These are phyloP conservation scores for Acronicta aceris DNA, from an alignment of 2,888 invertebrate species.

Conservation along the genomic window DNA sequence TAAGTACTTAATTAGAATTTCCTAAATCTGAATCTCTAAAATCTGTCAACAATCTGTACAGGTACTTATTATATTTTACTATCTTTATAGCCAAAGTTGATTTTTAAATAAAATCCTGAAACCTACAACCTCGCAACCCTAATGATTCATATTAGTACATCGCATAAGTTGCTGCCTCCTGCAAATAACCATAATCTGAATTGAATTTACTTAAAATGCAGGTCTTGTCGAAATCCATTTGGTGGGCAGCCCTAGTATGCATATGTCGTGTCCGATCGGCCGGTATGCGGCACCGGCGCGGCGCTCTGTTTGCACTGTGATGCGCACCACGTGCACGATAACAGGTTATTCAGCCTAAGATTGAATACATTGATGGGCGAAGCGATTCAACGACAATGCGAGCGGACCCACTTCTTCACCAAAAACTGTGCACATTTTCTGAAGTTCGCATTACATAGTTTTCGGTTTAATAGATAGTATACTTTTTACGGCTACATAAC, in stretches of 20 bases:
- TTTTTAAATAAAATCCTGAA: too few relatives aligned
- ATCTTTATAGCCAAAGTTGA: too few relatives aligned
- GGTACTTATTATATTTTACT: too few relatives aligned
- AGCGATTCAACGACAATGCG: conserved; percentile 29
- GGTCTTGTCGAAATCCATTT: not conserved
- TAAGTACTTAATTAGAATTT: too few relatives aligned
- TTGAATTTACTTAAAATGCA: not conserved
- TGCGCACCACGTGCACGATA: conserved; percentile 78
- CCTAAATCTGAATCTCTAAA: too few relatives aligned
- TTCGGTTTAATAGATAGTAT: too few relatives aligned
- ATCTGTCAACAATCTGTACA: too few relatives aligned
- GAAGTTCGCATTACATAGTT: too few relatives aligned
- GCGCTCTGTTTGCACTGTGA: conserved; percentile 67
- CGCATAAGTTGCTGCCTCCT: too few relatives aligned
- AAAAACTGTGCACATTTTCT: not conserved
- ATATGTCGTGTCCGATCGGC: conserved; percentile 43
- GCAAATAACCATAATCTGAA: not conserved
- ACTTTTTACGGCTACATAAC: too few relatives aligned
- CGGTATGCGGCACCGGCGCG: conserved; percentile 50
- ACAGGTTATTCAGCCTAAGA: conserved; percentile 79
- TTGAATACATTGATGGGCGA: conserved; percentile 40
- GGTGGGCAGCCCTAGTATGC: conserved; percentile 20
- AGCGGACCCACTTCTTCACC: not conserved
- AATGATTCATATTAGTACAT: too few relatives aligned
- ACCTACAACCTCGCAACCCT: too few relatives aligned